phyloP scores from a whole-genome alignment of 2,888 invertebrate genomes.

The Glyphotaelius pellucidus region DNA sequence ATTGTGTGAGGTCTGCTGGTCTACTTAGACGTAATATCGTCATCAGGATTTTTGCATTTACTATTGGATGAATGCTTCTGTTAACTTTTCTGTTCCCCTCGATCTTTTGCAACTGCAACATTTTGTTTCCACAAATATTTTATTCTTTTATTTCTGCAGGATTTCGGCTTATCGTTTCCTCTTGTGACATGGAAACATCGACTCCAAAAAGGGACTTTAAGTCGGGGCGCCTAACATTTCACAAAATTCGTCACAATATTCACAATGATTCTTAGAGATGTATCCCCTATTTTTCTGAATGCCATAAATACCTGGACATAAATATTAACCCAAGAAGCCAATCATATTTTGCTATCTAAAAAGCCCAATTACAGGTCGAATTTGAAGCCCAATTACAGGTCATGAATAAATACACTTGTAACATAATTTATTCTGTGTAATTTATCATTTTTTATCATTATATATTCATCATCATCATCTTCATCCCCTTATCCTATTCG shows the following conservation, averaged over 20 bases:
- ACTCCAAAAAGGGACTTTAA: neutral
- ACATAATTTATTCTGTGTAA: too few relatives aligned
- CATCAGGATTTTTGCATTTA: neutral
- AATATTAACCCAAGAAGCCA: neutral
- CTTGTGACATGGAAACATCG: neutral
- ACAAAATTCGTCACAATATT: too few relatives aligned
- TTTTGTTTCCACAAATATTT: neutral
- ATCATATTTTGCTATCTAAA: too few relatives aligned
- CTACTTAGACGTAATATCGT: neutral
- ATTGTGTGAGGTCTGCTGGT: neutral
- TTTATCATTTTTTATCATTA: too few relatives aligned
- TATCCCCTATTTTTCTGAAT: neutral
- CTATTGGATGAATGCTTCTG: neutral
- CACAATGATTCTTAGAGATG: neutral
- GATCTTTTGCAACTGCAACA: neutral
- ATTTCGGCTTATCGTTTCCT: neutral
- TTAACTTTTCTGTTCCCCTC: neutral
- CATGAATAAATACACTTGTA: too few relatives aligned
- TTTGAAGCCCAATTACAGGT: too few relatives aligned
- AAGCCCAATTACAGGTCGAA: too few relatives aligned
- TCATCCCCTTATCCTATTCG: too few relatives aligned
- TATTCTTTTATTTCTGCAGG: neutral
- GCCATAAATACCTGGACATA: neutral
- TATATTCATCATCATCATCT: too few relatives aligned
- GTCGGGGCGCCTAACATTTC: too few relatives aligned